Evolutionary conservation across 2,797 vertebrate genomes (phyloP), one percentile per base, ranked within the genome.

Genomic region (Bradypodion ventrale): DNA sequence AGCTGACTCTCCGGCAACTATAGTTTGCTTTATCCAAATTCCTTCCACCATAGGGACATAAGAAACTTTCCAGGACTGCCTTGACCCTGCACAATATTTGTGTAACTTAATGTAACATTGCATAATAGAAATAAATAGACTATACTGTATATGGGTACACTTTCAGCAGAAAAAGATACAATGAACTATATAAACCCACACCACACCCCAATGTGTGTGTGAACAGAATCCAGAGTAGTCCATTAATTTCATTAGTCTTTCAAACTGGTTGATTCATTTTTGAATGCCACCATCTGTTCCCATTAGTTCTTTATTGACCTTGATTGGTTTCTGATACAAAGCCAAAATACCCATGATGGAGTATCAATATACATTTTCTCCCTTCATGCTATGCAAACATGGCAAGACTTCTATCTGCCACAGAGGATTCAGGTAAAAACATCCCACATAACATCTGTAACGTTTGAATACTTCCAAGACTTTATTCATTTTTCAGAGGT

Each of bases 371-470:
- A 75, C 87, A 84, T 88, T 85, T 87, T 92, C 85, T 85, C 84
- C 89, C 89, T 91, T 83, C 89, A 92, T 90, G 92, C 89, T 89
- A 91, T 86, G 75, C 63, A 91, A 89, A 89, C 42, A 44, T 68
- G 44, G 44, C 52, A 27, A 46, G 85, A 85, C 56, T 83, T 82
- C 79, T 91, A 74, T 75, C 35, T 91, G 90, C 86, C 89, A 90
- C 60, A 25, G 62, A 82, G 80, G 80, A 83, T 78, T 90, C 46
- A 29, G 9, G 83, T 92, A 86, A 91, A 89, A 82, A 83, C 82
- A 80, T 91, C 78, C 84, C 85, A 89, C 82, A 85, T 23, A 75
- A 75, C 75, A 84, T 1, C 10, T 7, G 37, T 56, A 56, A 13
- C 21, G 56, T 84, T 83, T 85, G 60, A 87, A 83, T 68, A 40